Base-by-base conservation (phyloP, 2,113 vertebrate species). In the Cheilinus undulatus region DNA sequence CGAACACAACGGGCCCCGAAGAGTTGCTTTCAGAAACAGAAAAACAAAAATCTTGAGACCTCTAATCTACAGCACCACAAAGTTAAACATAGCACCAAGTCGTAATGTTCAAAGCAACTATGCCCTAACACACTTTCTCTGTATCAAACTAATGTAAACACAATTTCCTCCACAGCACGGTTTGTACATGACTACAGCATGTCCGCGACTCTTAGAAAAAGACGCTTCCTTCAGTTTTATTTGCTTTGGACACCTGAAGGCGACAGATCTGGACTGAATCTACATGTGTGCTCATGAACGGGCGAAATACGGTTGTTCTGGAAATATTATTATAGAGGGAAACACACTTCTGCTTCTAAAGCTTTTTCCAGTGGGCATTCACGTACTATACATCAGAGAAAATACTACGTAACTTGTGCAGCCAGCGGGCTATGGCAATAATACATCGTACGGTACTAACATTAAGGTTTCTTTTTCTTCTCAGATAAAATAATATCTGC, bases 41-140 rank as follows among this genome's bases (percentile, higher is more conserved):
- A 62, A 81, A 40, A 59, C 51, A 77, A 74, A 56, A 68, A 76
- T 69, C 50, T 82, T 82, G 65, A 87, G 85, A 89, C 80, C 84
- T 91, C 92, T 93, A 93, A 75, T 90, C 91, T 92, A 93, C 91
- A 94, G 93, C 93, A 94, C 92, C 93, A 93, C 91, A 89, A 90
- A 91, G 91, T 90, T 91, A 85, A 92, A 94, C 90, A 92, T 94
- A 94, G 93, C 93, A 94, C 93, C 93, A 92, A 91, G 91, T 94
- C 51, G 78, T 90, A 90, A 93, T 89, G 91, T 87, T 89, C 86
- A 88, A 90, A 91, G 91, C 91, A 88, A 91, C 90, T 93, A 93
- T 82, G 87, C 91, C 86, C 87, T 90, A 89, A 84, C 89, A 86
- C 86, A 78, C 87, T 79, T 78, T n/a, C 64, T 86, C 70, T 69